Evolutionary conservation across 2,113 vertebrate genomes (phyloP), one percentile per base, ranked within the genome.

Genomic region (Hepsetus odoe): DNA sequence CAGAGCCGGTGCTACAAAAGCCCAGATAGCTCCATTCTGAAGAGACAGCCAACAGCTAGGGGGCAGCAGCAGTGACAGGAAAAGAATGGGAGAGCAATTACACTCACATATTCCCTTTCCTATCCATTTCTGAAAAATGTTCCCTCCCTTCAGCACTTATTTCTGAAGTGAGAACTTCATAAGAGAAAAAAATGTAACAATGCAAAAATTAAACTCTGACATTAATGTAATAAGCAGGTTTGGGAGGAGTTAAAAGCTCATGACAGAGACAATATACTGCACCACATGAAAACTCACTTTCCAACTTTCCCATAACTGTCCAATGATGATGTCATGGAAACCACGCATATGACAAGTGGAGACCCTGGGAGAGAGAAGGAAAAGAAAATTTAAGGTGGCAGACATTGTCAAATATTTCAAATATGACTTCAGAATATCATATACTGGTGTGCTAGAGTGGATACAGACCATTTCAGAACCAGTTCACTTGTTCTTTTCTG

Each of bases 41-140:
- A 99, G 85, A 0, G 96, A 97, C 11, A 99, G 90, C 98, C 98
- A 99, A 85, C 98, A 99, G 86, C 98, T 99, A 91, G 40, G 79
- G 55, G 72, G 81, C 33, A 20, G 61, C 81, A 81, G 82, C 0
- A 64, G 8, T 5, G 33, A 59, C 3, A 49, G 20, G 32, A 35
- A 84, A 13, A 66, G 61, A 85, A 11, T 67, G 18, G 38, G 26
- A 66, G 24, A 58, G 62, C n/a, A n/a, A 77, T 5, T 49, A 44
- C 9, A 53, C 65, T 75, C 5, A 3, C 1, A 5, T 11, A 62
- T 62, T 30, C 40, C 22, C 32, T 53, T 13, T 11, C 38, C 64
- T 30, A 30, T 32, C 58, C 18, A 32, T 61, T 28, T 12, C 13
- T 26, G 8, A 6, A 11, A 11, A 6, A 14, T 16, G 42, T 11